A percentile compares a stretch with the other conserved stretches of the same genome.
phyloP scores from a whole-genome alignment of 2,113 vertebrate genomes.

The Tamias sibiricus region DNA sequence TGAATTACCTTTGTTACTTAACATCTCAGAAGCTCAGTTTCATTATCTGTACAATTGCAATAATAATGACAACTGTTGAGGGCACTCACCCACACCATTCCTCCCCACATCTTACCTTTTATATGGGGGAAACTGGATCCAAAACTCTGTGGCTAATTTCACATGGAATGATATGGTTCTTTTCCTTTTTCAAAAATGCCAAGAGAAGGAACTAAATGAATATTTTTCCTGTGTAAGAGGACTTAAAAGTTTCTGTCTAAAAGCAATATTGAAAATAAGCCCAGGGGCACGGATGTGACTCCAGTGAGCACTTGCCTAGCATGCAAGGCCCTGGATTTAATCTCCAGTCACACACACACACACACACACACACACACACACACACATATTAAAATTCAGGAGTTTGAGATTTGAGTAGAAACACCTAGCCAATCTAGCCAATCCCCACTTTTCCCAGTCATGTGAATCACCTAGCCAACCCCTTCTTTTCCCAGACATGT shows the following conservation, averaged over 20 bases:
- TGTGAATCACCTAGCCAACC: not conserved
- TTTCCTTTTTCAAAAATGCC: slow-evolving; percentile 23
- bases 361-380: not conserved
- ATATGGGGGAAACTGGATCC: not conserved
- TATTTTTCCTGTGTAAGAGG: not conserved
- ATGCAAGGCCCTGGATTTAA: not conserved
- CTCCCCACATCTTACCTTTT: not conserved
- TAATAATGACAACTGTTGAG: not conserved
- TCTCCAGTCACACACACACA: not conserved
- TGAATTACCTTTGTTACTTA: not conserved
- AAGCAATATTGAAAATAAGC: not conserved
- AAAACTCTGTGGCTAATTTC: not conserved
- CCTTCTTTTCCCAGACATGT: not conserved
- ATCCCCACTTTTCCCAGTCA: not conserved
- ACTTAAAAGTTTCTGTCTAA: not conserved
- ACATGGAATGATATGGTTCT: not conserved
- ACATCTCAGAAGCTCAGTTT: not conserved
- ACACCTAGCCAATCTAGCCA: not conserved
- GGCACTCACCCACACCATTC: no score
- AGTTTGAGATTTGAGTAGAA: not conserved
- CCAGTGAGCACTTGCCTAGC: not conserved
- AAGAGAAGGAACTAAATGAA: slow-evolving; percentile 20
- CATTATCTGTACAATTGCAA: not conserved
- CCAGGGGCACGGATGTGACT: not conserved
- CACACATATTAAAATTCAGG: not conserved